phyloP scores from a whole-genome alignment of 2,797 vertebrate species.

The Aphelocoma californica region DNA sequence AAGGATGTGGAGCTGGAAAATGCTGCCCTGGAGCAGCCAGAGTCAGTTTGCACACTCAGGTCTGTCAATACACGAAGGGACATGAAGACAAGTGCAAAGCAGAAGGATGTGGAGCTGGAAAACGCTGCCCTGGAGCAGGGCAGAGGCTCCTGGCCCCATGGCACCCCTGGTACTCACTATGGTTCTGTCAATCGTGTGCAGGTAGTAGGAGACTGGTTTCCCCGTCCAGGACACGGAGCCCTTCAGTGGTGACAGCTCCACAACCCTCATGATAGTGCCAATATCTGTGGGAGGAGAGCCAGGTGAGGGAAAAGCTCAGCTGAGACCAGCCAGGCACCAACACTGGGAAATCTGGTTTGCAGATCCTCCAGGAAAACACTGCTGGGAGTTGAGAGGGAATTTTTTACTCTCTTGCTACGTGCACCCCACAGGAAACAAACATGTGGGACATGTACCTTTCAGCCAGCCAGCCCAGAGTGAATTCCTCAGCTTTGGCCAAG shows the following conservation, averaged over 20 bases:
- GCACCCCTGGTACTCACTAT: conserved; percentile 85
- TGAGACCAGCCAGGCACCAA: background rate
- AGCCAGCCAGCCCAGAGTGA: background rate
- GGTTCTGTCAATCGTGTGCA: conserved; percentile 98
- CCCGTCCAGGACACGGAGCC: conserved; percentile 99
- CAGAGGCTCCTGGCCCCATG: background rate
- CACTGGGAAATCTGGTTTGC: too few relatives aligned
- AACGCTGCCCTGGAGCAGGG: background rate
- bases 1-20: background rate
- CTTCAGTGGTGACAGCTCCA: conserved; percentile 96
- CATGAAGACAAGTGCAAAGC: rapidly evolving
- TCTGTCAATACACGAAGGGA: background rate
- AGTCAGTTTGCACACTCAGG: background rate
- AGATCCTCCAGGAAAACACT: background rate
- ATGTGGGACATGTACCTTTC: background rate
- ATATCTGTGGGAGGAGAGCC: conserved; percentile 81
- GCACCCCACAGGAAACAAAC: background rate
- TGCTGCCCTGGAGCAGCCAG: background rate
- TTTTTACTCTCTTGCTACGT: background rate
- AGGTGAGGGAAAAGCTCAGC: background rate
- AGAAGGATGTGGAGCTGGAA: background rate
- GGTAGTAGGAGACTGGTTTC: conserved; percentile 98
- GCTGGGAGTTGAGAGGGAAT: background rate
- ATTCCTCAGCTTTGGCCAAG: background rate
- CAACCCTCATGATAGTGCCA: conserved; percentile 99